These are phyloP conservation scores for Steinernema hermaphroditum DNA, from an alignment of 2,888 invertebrate genomes.

Conservation along the genomic window DNA sequence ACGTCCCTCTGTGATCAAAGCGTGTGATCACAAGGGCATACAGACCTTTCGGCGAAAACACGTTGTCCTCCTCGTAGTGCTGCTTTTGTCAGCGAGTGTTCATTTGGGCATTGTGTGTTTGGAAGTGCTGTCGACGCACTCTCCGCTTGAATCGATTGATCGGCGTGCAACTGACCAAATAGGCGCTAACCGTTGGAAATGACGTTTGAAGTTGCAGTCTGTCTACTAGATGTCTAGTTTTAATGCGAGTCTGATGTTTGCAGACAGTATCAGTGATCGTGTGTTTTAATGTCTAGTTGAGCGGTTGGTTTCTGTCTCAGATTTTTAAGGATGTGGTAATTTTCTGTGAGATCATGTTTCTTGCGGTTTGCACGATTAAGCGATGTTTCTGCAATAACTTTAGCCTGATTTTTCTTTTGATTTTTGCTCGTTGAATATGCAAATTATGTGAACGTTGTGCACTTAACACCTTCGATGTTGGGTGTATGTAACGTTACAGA, in stretches of 20 bases:
- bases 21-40: background rate
- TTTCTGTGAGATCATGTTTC: no score
- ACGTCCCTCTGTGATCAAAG: background rate
- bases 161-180: background rate
- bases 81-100: background rate
- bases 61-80: background rate
- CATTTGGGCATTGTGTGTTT: background rate
- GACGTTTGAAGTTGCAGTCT: no score
- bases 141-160: background rate
- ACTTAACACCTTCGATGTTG: no score
- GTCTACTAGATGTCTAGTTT: no score
- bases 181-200: no score
- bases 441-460: background rate
- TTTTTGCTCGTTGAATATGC: background rate
- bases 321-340: no score
- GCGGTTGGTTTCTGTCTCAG: no score
- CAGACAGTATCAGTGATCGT: no score
- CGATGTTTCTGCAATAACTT: no score
- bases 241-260: no score
- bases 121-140: background rate
- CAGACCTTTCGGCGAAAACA: background rate
- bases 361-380: no score
- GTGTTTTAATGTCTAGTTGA: no score
- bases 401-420: background rate
- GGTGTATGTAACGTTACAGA: background rate